A percentile compares a stretch with the other conserved stretches of the same genome.
Evolutionary conservation across 1,140 invertebrate species (phyloP).

Genomic region (Cyrtorhinus lividipennis): DNA sequence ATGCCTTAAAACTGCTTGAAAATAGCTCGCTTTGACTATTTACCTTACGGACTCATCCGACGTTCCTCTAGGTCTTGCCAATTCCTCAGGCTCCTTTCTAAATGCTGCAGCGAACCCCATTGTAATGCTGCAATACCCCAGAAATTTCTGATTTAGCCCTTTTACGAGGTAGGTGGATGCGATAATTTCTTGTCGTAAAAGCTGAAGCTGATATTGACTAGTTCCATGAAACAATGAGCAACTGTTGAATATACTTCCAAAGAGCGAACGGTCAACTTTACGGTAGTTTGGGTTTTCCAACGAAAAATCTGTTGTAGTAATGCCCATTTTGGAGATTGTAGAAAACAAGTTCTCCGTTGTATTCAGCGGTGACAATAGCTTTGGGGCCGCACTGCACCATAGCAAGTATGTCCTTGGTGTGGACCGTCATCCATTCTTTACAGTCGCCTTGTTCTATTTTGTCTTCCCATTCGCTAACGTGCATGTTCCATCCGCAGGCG

Average conservation of each 20-base stretch:
- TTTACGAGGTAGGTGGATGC: no score
- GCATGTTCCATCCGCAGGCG: slow-evolving; percentile 52
- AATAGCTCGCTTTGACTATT: no score
- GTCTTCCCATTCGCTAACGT: slow-evolving; percentile 52
- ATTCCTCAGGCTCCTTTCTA: background rate
- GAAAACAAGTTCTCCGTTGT: slow-evolving; percentile 60
- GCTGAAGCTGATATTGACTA: no score
- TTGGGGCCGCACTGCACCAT: slow-evolving; percentile 40
- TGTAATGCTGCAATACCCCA: background rate
- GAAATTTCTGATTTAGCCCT: no score
- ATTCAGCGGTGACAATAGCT: slow-evolving; percentile 47
- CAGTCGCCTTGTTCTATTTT: slow-evolving; percentile 35
- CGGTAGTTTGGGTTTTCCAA: slow-evolving; percentile 6
- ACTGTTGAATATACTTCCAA: no score
- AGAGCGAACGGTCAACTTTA: background rate
- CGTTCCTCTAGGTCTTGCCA: background rate
- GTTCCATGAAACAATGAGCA: no score
- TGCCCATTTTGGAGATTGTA: slow-evolving; percentile 61
- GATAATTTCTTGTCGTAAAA: no score
- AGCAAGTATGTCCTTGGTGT: slow-evolving; percentile 55
- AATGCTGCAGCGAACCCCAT: background rate
- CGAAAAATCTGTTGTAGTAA: slow-evolving; percentile 34
- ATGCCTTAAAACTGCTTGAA: no score
- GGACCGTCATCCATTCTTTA: slow-evolving; percentile 47
- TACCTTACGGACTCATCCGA: background rate